Base-by-base conservation (phyloP, 1,140 invertebrate species). In the Propsilocerus akamusi region DNA sequence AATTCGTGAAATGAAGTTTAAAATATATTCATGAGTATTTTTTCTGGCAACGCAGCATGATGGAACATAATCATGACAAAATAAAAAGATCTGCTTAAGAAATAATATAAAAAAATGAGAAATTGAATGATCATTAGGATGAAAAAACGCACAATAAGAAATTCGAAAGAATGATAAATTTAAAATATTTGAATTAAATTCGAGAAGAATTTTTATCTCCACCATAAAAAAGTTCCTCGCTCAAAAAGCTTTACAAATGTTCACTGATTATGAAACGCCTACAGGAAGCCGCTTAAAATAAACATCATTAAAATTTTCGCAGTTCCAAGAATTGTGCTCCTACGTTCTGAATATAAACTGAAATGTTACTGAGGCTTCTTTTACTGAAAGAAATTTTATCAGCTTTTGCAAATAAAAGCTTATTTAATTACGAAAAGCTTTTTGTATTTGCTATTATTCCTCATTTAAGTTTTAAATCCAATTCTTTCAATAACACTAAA, bases 31-130 rank as follows among this genome's bases (percentile, higher is more conserved):
- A 20, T 41, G 34, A 41, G 34, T 20, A 30, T 30, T 11, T 30
- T 8, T 17, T 41, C 34, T 41, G 34, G 34, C 34, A 41, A 41
- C 34, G 34, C 34, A 20, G 34, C 34, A 41, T 41, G 34, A 41
- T 41, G 22, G 11, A 12, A 17, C 17, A 20, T 20, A 20, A 41
- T 41, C 14, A 20, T 41, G 14, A 41, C 34, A 41, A 14, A 41
- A 41, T 41, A 41, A 41, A 37, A 37, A 12, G 20, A 30, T 30
- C 28, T 30, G 11, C 28, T 30, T 30, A 30, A 30, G 28, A 30
- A 30, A n/a, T n/a, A 30, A 30, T 30, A 30, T 10, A 30, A 30
- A n/a, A 30, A n/a, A 12, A 30, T 12, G 28, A 30, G 14, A 30
- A 30, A 30, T 30, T 30, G 10, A 30, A 12, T 30, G n/a, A 30